phyloP scores from a whole-genome alignment of 2,113 vertebrate genomes.

The Ifrita kowaldi region DNA sequence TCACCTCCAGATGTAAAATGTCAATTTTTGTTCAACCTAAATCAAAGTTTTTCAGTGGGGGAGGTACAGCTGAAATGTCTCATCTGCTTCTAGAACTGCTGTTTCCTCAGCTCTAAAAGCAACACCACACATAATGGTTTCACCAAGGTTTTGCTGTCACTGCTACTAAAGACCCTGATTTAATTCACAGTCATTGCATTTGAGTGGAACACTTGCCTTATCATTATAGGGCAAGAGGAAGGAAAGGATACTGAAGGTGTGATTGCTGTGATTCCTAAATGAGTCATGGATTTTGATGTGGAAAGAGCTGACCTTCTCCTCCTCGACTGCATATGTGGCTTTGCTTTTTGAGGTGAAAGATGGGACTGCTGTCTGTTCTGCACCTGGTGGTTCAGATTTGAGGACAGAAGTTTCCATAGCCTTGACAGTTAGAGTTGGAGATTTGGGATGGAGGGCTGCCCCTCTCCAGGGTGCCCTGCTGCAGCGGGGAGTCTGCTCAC shows the following conservation, averaged over 20 bases:
- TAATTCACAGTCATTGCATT: neutral
- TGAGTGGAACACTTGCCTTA: neutral
- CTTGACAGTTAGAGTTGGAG: neutral
- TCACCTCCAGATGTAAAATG: conserved; percentile 68
- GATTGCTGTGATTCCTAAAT: neutral
- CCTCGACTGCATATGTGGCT: neutral
- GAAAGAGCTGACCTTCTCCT: neutral
- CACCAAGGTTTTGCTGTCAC: neutral
- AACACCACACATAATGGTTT: neutral
- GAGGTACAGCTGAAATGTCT: neutral
- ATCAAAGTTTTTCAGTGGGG: conserved; percentile 13
- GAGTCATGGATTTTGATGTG: neutral
- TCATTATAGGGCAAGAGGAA: neutral
- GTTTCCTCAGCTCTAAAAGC: neutral
- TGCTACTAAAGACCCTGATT: neutral
- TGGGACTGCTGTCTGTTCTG: neutral
- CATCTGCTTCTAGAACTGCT: neutral
- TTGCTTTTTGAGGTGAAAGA: neutral
- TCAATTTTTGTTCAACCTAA: conserved; percentile 67
- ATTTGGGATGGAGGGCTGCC: neutral
- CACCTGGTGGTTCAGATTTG: neutral
- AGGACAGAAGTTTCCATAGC: neutral
- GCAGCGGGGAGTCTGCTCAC: neutral
- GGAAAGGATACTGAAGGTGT: neutral
- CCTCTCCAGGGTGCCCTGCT: neutral